Evolutionary conservation across 2,113 vertebrate species (phyloP).

Genomic region (Podocnemis expansa): DNA sequence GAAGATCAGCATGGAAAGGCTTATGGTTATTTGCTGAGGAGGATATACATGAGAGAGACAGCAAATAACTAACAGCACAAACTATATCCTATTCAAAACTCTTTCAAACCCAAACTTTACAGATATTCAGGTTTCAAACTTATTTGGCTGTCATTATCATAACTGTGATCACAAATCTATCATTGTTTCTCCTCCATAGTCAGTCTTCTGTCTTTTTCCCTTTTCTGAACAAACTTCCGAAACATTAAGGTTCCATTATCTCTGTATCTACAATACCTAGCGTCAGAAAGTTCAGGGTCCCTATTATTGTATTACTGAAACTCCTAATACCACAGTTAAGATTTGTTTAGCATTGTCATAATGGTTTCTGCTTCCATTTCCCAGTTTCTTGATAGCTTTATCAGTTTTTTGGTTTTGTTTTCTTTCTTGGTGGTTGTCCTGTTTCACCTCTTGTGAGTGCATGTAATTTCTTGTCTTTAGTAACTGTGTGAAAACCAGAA

Average conservation of each 20-base stretch:
- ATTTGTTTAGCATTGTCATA: not conserved
- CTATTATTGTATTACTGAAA: not conserved
- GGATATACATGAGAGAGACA: not conserved
- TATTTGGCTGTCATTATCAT: not conserved
- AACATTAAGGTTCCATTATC: not conserved
- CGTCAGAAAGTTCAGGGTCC: not conserved
- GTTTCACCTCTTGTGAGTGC: not conserved
- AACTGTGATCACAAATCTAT: not conserved
- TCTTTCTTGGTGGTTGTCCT: not conserved
- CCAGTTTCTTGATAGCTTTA: not conserved
- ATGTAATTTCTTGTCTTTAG: slow-evolving; percentile 44
- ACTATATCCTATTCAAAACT: not conserved
- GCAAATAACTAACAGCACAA: not conserved
- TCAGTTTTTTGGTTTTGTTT: not conserved
- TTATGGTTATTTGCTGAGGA: not conserved
- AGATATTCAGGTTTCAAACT: not conserved
- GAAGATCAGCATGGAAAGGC: not conserved
- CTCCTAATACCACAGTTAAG: not conserved
- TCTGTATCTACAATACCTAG: not conserved
- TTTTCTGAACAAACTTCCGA: not conserved
- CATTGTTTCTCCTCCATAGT: not conserved
- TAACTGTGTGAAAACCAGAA: not conserved
- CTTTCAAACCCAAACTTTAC: not conserved
- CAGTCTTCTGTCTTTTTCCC: not conserved
- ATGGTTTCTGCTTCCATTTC: not conserved